Conservation (phyloP, 2,888 invertebrate genomes). For the Acanthacorydalis orientalis region DNA sequence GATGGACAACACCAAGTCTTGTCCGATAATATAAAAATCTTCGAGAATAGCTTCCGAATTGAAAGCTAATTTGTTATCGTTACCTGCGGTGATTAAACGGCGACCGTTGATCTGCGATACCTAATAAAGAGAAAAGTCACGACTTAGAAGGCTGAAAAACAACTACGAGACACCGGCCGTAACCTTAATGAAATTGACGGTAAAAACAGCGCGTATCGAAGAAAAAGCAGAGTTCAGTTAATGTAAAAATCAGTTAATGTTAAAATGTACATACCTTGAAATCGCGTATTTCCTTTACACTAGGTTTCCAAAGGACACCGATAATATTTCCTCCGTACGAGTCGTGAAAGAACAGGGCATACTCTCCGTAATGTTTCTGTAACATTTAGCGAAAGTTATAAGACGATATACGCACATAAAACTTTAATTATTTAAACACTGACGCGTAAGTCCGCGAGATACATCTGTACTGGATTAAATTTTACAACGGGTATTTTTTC, state of each 20-base stretch:
- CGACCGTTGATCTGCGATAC: conserved; percentile 37
- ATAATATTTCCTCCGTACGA: conserved; percentile 72
- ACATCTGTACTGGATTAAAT: conserved; percentile 56
- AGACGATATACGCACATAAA: no score
- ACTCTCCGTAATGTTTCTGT: conserved; percentile 53
- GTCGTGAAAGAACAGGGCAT: conserved; percentile 81
- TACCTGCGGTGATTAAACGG: conserved; percentile 25
- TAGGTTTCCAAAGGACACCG: conserved; percentile 70
- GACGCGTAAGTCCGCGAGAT: conserved; percentile 60
- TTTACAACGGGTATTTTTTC: conserved; percentile 50
- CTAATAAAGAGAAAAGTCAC: conserved; percentile 28
- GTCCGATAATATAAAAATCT: conserved; percentile 52
- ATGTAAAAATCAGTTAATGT: conserved; percentile 2
- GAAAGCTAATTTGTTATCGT: conserved; percentile 32
- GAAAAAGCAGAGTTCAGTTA: not conserved
- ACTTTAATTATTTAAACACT: no score
- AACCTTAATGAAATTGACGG: no score
- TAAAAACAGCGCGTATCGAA: not conserved
- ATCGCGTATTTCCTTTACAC: conserved; percentile 37
- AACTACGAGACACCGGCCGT: no score
- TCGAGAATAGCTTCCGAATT: conserved; percentile 51
- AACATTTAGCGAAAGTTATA: conserved; percentile 14
- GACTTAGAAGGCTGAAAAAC: no score
- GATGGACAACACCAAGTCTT: conserved; percentile 43
- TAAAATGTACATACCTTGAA: conserved; percentile 64